Percentiles rank a stretch among this genome's conserved stretches.
These are phyloP conservation scores for Cheilosia vernalis DNA, from an alignment of 2,888 invertebrate genomes.

Conservation along the genomic window DNA sequence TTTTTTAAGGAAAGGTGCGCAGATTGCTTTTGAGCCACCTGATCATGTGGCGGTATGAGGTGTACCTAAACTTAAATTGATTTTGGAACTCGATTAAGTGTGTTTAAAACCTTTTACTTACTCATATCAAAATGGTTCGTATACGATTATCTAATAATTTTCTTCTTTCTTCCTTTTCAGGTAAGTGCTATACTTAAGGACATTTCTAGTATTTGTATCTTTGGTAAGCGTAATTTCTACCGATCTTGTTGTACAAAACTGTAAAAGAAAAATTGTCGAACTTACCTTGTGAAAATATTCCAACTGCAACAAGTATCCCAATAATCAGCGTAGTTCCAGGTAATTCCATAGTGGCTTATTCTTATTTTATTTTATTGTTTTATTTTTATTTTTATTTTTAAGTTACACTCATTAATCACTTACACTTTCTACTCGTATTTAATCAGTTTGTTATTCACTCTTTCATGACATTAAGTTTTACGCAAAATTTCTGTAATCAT, in stretches of 20 bases:
- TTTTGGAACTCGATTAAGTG: too few species aligned
- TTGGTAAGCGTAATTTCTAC: too few species aligned
- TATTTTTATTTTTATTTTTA: not conserved
- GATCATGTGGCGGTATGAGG: too few species aligned
- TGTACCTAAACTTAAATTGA: too few species aligned
- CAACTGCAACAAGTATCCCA: slow-evolving; percentile 43
- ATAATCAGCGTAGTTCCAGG: slow-evolving; percentile 35
- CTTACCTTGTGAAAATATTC: slow-evolving; percentile 63
- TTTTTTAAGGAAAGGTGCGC: too few species aligned
- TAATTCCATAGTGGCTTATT: slow-evolving; percentile 42
- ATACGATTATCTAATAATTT: not conserved
- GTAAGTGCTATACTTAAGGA: not conserved
- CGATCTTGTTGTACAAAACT: not conserved
- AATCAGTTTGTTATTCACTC: not conserved
- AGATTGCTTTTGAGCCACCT: too few species aligned
- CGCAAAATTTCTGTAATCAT: not conserved
- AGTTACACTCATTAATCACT: slow-evolving; percentile 10
- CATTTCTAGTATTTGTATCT: too few species aligned
- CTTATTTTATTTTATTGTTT: slow-evolving; percentile 2
- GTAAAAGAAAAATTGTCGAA: not conserved
- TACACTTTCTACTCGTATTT: not conserved
- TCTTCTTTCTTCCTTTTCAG: not conserved
- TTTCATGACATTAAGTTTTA: not conserved
- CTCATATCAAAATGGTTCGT: too few species aligned
- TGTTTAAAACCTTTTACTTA: too few species aligned